These are phyloP conservation scores for Probaryconus sp. DNA, from an alignment of 1,140 invertebrate species.

Conservation along the genomic window DNA sequence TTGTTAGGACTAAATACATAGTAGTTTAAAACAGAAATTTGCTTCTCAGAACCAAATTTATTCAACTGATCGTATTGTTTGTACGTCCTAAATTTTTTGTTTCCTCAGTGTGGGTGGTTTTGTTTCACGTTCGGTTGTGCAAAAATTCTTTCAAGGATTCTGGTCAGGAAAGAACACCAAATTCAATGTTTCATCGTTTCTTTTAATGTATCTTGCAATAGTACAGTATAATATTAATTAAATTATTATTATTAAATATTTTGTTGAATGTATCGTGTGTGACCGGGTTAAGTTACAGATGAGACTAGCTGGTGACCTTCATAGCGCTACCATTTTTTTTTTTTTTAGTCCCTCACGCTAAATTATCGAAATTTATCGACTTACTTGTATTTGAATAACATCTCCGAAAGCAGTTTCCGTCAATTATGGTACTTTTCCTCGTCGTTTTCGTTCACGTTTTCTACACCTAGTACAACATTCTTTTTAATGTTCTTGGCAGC, in stretches of 20 bases:
- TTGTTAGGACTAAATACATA: too few relatives aligned
- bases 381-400: slow-evolving; percentile 60
- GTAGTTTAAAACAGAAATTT: too few relatives aligned
- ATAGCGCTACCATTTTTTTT: slow-evolving; percentile 69
- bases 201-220: slow-evolving; percentile 76
- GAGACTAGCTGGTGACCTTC: slow-evolving; percentile 76
- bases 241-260: slow-evolving; percentile 77
- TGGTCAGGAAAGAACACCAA: too few relatives aligned
- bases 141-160: too few relatives aligned
- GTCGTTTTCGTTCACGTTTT: slow-evolving; percentile 46
- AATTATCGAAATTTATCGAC: slow-evolving; percentile 68
- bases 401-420: slow-evolving; percentile 57
- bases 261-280: slow-evolving; percentile 75
- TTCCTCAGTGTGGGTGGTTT: too few relatives aligned
- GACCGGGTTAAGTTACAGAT: slow-evolving; percentile 76
- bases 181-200: slow-evolving; percentile 66
- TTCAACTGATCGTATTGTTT: too few relatives aligned
- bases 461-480: slow-evolving; percentile 46
- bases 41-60: too few relatives aligned
- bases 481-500: slow-evolving; percentile 68
- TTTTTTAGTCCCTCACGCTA: slow-evolving; percentile 65
- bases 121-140: too few relatives aligned
- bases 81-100: too few relatives aligned
- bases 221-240: slow-evolving; percentile 76
- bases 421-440: slow-evolving; percentile 47